A percentile compares a stretch with the other conserved stretches of the same genome.
Conservation (phyloP, 1,140 invertebrate species). For the Archivesica marissinica region DNA sequence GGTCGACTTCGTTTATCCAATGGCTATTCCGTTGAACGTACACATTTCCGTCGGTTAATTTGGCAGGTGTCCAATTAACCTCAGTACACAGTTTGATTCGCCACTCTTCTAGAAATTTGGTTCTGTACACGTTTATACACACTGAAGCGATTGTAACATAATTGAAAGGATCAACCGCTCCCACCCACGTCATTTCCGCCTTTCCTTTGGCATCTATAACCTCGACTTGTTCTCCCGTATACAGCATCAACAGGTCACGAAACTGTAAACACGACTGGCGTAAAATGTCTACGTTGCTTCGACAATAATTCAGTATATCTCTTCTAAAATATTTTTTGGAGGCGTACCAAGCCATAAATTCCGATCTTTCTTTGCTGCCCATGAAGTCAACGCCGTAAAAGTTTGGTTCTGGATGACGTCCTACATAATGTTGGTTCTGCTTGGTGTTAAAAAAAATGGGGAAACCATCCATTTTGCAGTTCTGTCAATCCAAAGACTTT, state of each 20-base stretch:
- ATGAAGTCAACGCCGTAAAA: slow-evolving; percentile 32
- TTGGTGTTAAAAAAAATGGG: slow-evolving; percentile 38
- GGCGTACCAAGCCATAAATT: slow-evolving; percentile 48
- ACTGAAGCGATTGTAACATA: too few species aligned
- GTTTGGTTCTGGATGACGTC: not conserved
- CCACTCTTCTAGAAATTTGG: slow-evolving; percentile 7
- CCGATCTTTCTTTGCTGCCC: not conserved
- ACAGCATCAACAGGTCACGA: not conserved
- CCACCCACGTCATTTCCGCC: not conserved
- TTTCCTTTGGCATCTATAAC: not conserved
- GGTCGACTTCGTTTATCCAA: not conserved
- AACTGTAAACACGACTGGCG: not conserved
- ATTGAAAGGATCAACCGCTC: not conserved
- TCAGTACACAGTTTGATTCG: not conserved
- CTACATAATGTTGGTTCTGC: slow-evolving; percentile 27
- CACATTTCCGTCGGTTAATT: not conserved
- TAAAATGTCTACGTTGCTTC: too few species aligned
- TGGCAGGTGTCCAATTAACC: not conserved
- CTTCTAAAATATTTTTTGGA: slow-evolving; percentile 42
- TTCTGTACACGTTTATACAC: slow-evolving; percentile 1
- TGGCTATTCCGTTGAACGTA: not conserved
- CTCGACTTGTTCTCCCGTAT: not conserved
- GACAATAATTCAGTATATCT: slow-evolving; percentile 41
- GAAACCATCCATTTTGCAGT: slow-evolving; percentile 52
- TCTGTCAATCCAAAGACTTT: slow-evolving; percentile 48